Base-by-base conservation (phyloP, 2,797 vertebrate species). In the Lates japonicus region DNA sequence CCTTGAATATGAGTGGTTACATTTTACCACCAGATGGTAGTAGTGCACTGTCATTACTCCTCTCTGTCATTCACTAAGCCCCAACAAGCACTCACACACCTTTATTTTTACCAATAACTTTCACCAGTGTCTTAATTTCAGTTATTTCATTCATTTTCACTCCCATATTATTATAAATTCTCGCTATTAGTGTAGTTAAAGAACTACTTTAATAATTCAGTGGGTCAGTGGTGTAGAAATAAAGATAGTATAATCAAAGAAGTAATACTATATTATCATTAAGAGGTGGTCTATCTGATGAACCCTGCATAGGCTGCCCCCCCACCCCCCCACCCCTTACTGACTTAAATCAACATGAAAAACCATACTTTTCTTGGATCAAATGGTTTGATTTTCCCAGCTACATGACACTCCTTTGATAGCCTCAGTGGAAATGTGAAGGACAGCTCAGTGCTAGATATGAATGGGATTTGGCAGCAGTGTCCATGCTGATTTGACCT, bases 21-120 rank as follows among this genome's bases (percentile, higher is more conserved):
- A 25, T 70, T 82, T 66, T 5, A 86, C 92, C 92, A 92, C 81
- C 79, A 93, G 91, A 78, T 90, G 90, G 90, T 62, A 85, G 81
- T 80, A 88, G 75, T 80, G 82, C 78, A 59, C 84, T 87, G 33
- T 60, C 46, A 63, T 58, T 68, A 19, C 5, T 22, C 2, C 58
- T 33, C 13, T 76, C 22, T 42, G 16, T 55, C 29, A 55, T 60
- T 67, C 22, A 42, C 64, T 19, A 62, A 25, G 8, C 42, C 2
- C 16, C 20, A 55, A 54, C 12, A 44, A 35, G 33, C 7, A 33
- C 13, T 66, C 29, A 71, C 35, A 69, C 48, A 65, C 20, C 2
- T 51, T 66, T 57, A 22, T 63, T 76, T 13, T 51, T 19, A 57
- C 12, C 10, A 59, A 59, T 31, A 54, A 41, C 11, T 19, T 71